phyloP scores from a whole-genome alignment of 1,140 invertebrate genomes.

The Drosophila paulistorum region DNA sequence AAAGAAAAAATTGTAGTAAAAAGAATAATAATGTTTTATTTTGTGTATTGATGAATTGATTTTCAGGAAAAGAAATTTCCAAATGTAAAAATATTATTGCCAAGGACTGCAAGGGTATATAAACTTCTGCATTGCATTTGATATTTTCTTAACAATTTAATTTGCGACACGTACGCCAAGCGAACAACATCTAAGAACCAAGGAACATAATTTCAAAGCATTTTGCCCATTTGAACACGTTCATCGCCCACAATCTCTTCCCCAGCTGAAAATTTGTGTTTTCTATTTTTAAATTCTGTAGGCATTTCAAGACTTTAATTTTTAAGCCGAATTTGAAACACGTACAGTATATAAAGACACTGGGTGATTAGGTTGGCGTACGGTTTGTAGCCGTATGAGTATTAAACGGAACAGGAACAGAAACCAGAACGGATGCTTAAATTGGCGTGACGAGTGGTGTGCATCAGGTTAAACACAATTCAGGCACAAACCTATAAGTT shows the following conservation, averaged over 20 bases:
- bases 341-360: conserved; percentile 39
- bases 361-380: conserved; percentile 3
- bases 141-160: not conserved
- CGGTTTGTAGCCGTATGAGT: not conserved
- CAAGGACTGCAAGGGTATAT: no score
- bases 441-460: not conserved
- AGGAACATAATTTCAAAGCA: conserved; percentile 64
- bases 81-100: no score
- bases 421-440: not conserved
- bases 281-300: conserved; percentile 63
- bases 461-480: conserved; percentile 38
- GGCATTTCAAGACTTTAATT: conserved; percentile 73
- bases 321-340: conserved; percentile 47
- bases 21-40: no score
- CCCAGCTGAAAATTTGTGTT: conserved; percentile 25
- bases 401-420: not conserved
- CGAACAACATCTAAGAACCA: conserved; percentile 40
- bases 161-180: conserved; percentile 47
- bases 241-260: conserved; percentile 52
- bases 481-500: conserved; percentile 23
- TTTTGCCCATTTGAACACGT: conserved; percentile 74
- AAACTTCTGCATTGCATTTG: no score
- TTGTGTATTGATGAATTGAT: no score
- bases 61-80: no score
- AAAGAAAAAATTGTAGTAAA: no score